A percentile compares a stretch with the other conserved stretches of the same genome.
Evolutionary conservation across 2,113 vertebrate genomes (phyloP).

Genomic region (Hassar affinis): DNA sequence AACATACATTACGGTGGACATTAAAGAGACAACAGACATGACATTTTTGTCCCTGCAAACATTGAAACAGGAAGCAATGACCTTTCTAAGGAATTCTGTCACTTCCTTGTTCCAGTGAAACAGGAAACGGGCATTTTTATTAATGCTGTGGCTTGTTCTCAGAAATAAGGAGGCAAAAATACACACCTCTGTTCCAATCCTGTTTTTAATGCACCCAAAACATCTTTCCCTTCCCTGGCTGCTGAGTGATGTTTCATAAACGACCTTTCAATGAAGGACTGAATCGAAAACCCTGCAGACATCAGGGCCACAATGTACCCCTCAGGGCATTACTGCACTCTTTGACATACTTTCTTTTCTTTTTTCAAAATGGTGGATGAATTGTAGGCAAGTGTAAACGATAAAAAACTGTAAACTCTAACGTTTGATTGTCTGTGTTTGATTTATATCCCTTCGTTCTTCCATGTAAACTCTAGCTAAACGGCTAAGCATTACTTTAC

Average conservation of each 20-base stretch:
- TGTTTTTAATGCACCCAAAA: conserved; percentile 17
- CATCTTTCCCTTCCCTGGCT: not conserved
- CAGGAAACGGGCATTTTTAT: conserved; percentile 21
- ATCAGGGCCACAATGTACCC: not conserved
- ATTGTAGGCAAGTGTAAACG: conserved; percentile 7
- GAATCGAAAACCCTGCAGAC: not conserved
- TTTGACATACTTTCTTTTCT: not conserved
- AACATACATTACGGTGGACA: conserved; percentile 7
- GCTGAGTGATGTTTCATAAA: not conserved
- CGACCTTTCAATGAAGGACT: not conserved
- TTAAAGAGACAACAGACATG: conserved; percentile 4
- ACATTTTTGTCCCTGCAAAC: conserved; percentile 17
- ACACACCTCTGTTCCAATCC: conserved; percentile 39
- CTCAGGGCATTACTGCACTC: not conserved
- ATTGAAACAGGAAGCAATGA: conserved; percentile 23
- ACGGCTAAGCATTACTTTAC: not conserved
- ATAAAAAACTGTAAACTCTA: conserved; percentile 24
- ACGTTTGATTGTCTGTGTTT: conserved; percentile 23
- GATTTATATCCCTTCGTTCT: not conserved
- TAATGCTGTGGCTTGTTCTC: conserved; percentile 16
- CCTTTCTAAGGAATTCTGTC: not conserved
- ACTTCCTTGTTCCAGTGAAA: conserved; percentile 13
- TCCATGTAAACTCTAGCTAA: not conserved
- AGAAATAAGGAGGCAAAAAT: conserved; percentile 27
- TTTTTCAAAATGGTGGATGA: not conserved